Percentiles rank a stretch among this genome's conserved stretches.
Evolutionary conservation across 2,797 vertebrate species (phyloP).

Genomic region (Botia almorhae): DNA sequence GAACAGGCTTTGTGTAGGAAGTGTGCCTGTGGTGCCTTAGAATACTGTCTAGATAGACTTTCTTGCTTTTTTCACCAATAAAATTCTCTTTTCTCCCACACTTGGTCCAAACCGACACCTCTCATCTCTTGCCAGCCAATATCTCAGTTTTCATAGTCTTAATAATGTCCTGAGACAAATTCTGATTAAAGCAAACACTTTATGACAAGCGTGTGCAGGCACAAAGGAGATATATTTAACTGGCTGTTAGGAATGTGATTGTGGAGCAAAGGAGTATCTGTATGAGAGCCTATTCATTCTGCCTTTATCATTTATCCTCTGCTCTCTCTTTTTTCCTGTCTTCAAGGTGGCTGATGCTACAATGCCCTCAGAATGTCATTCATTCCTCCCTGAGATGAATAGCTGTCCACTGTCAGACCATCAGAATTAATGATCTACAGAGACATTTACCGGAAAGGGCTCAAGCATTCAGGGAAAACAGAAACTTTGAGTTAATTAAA

Average conservation of each 20-base stretch:
- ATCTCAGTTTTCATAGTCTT: constrained; percentile 14
- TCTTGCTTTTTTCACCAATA: neutral
- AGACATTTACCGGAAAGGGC: constrained; percentile 51
- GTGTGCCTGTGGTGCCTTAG: neutral
- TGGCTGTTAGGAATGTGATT: neutral
- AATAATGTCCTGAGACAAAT: constrained; percentile 35
- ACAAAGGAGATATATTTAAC: constrained; percentile 28
- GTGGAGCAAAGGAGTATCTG: neutral
- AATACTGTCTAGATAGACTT: neutral
- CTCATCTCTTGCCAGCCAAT: neutral
- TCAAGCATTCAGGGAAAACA: constrained; percentile 37
- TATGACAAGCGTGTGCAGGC: constrained; percentile 30
- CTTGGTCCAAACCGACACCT: neutral
- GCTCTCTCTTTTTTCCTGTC: constrained; percentile 1
- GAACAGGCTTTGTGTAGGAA: neutral
- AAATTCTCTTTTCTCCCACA: neutral
- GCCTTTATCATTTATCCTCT: neutral
- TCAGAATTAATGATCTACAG: constrained; percentile 54
- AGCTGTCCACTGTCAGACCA: constrained; percentile 39
- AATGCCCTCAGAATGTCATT: constrained; percentile 41
- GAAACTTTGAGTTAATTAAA: constrained; percentile 57
- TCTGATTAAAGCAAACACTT: constrained; percentile 28
- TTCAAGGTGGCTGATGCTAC: constrained; percentile 21
- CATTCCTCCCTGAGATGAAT: constrained; percentile 47
- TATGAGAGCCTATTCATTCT: constrained; percentile 24